These are phyloP conservation scores for Empidonax alnorum DNA, from an alignment of 2,113 vertebrate species.

Conservation along the genomic window DNA sequence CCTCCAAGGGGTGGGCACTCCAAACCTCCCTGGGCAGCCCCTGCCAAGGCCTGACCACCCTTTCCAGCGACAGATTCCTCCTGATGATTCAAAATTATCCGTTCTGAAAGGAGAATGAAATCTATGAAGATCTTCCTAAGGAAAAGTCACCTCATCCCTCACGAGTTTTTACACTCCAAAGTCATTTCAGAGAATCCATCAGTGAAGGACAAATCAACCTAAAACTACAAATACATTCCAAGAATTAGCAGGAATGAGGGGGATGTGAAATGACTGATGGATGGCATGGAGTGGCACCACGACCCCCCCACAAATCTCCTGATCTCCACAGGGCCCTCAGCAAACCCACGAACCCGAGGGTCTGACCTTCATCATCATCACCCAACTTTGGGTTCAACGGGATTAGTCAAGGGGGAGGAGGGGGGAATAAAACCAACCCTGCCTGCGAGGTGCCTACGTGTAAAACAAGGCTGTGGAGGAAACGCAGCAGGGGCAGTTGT, in stretches of 20 bases:
- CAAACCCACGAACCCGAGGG: rapidly evolving
- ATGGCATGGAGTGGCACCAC: background rate
- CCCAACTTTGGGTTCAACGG: too few species aligned
- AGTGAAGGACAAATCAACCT: background rate
- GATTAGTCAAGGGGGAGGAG: background rate
- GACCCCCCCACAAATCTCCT: background rate
- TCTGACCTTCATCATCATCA: background rate
- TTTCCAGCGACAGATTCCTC: background rate
- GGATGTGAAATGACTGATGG: too few species aligned
- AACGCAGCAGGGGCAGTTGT: background rate
- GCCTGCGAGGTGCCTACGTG: constrained; percentile 26
- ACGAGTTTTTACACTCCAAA: background rate
- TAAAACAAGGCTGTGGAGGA: constrained; percentile 23
- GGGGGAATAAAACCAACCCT: background rate
- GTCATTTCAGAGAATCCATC: too few species aligned
- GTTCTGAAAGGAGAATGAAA: background rate
- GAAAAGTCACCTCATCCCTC: background rate
- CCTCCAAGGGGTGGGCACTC: background rate
- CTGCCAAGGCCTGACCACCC: background rate
- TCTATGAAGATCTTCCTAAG: background rate
- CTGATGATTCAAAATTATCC: background rate
- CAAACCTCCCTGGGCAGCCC: background rate
- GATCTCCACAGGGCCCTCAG: background rate
- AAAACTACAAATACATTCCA: background rate
- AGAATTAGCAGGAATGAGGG: background rate